Evolutionary conservation across 2,888 invertebrate genomes (phyloP).

Genomic region (Mechanitis mazaeus): DNA sequence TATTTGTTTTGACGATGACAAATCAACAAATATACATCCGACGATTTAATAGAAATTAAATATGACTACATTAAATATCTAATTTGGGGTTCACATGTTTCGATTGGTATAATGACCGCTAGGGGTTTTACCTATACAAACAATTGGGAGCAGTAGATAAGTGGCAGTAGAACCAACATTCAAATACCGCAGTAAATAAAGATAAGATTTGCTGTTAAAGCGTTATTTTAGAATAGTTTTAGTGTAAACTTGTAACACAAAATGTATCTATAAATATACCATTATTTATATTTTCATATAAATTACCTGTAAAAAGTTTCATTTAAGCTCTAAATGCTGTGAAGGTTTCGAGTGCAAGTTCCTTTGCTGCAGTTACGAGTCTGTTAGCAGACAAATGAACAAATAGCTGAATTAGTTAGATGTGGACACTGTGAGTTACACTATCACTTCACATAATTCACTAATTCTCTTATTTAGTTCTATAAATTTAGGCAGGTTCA

Average conservation of each 20-base stretch:
- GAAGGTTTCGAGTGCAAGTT: slow-evolving; percentile 20
- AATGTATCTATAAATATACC: too few relatives aligned
- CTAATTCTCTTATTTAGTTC: slow-evolving; percentile 19
- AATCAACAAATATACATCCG: background rate
- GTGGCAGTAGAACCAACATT: slow-evolving; percentile 58
- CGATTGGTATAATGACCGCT: slow-evolving; percentile 42
- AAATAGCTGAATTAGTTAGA: slow-evolving; percentile 47
- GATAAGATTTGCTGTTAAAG: slow-evolving; percentile 23
- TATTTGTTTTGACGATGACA: too few relatives aligned
- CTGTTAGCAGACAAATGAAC: slow-evolving; percentile 35
- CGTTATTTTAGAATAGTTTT: slow-evolving; percentile 10
- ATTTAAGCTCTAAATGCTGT: slow-evolving; percentile 11
- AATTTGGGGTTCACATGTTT: slow-evolving; percentile 55
- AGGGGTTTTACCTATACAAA: slow-evolving; percentile 62
- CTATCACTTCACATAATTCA: slow-evolving; percentile 44
- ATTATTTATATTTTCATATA: too few relatives aligned
- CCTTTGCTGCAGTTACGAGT: slow-evolving; percentile 25
- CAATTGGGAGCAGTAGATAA: slow-evolving; percentile 63
- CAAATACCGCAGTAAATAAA: slow-evolving; percentile 26
- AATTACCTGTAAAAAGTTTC: background rate
- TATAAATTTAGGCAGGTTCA: slow-evolving; percentile 4
- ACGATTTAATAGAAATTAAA: slow-evolving; percentile 52
- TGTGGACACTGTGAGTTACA: slow-evolving; percentile 39
- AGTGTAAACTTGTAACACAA: background rate
- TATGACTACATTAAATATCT: slow-evolving; percentile 52